A percentile compares a stretch with the other conserved stretches of the same genome.
Conservation (phyloP, 2,113 vertebrate genomes). For the Australoheros scitulus region DNA sequence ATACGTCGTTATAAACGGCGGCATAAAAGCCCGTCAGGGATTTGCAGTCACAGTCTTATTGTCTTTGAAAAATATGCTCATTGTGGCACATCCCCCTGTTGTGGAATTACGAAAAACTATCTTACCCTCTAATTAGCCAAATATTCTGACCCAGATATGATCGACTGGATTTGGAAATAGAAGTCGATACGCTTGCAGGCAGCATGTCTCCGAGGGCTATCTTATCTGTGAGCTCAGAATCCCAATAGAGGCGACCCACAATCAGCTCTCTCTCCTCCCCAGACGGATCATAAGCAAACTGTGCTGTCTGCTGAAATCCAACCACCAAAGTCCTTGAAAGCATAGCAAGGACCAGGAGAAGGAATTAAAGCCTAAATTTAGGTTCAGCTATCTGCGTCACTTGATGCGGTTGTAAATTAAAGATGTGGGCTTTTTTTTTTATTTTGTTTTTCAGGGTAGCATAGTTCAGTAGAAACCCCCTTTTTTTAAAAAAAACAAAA, state of each 20-base stretch:
- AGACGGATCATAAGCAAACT: constrained; percentile 58
- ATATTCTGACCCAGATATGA: constrained; percentile 76
- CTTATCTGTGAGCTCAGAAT: constrained; percentile 65
- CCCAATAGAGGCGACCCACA: constrained; percentile 58
- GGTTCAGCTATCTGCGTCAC: constrained; percentile 1
- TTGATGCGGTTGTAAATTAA: constrained; percentile 10
- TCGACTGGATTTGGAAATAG: constrained; percentile 53
- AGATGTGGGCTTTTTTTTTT: neutral
- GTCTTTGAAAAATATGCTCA: constrained; percentile 65
- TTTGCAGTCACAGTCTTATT: constrained; percentile 56
- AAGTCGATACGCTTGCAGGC: constrained; percentile 51
- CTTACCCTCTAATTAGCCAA: constrained; percentile 74
- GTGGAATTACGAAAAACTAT: constrained; percentile 50
- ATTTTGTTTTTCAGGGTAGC: neutral
- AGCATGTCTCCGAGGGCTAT: constrained; percentile 48
- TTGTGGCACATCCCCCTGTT: constrained; percentile 46
- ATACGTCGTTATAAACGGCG: constrained; percentile 60
- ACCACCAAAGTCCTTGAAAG: constrained; percentile 52
- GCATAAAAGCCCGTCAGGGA: constrained; percentile 58
- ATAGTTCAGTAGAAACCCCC: neutral
- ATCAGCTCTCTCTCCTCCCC: constrained; percentile 50
- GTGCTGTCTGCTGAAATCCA: constrained; percentile 51
- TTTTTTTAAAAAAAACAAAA: too few species aligned
- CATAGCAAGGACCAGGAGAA: constrained; percentile 18
- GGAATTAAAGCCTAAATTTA: constrained; percentile 38